phyloP scores from a whole-genome alignment of 2,888 invertebrate genomes.

The Herminia tarsipennalis region DNA sequence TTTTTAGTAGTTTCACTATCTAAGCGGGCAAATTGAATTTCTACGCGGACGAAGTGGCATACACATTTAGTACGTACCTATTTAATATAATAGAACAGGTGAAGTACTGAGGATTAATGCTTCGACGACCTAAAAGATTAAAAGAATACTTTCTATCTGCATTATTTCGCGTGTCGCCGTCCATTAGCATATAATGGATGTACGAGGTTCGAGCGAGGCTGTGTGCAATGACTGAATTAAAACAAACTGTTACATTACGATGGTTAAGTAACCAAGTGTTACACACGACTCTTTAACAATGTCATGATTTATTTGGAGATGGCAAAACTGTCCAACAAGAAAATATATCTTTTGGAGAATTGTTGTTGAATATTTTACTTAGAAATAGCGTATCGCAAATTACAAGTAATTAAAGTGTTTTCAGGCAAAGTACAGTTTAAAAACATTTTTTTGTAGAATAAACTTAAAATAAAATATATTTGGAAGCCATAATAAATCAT shows the following conservation, averaged over 20 bases:
- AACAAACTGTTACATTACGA: conserved; percentile 59
- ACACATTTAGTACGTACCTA: neutral
- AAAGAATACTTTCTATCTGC: conserved; percentile 52
- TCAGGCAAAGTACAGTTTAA: no score
- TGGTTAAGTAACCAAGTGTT: conserved; percentile 58
- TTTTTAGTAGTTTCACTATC: no score
- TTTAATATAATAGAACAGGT: neutral
- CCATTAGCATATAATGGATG: conserved; percentile 73
- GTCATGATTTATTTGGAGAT: conserved; percentile 32
- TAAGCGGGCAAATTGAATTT: neutral
- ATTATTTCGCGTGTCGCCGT: conserved; percentile 65
- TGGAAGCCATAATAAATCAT: no score
- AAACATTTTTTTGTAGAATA: no score
- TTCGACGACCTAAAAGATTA: conserved; percentile 11
- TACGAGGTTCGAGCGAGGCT: conserved; percentile 39
- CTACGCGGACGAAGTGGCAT: neutral
- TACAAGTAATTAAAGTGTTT: no score
- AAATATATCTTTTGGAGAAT: neutral
- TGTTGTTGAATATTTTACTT: neutral
- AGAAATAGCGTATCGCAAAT: neutral
- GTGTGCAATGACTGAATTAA: conserved; percentile 65
- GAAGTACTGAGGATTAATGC: neutral
- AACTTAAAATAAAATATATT: no score
- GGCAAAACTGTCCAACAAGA: neutral
- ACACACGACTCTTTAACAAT: conserved; percentile 29